These are phyloP conservation scores for Arizona elegans DNA, from an alignment of 2,113 vertebrate genomes.

Conservation along the genomic window DNA sequence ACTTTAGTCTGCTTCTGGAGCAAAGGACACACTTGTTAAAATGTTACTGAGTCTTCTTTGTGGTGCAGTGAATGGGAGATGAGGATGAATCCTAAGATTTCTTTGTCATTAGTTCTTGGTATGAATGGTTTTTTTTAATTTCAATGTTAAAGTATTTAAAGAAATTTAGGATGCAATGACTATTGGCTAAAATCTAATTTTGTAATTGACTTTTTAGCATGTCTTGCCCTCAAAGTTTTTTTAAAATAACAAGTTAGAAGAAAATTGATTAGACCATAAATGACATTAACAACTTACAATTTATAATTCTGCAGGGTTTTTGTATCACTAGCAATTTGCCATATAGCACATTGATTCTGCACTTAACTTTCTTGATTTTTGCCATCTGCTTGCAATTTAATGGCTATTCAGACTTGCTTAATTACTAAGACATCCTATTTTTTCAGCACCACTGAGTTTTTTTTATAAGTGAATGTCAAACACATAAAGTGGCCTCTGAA, in stretches of 20 bases:
- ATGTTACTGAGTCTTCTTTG: background rate
- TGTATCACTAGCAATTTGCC: background rate
- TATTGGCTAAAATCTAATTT: background rate
- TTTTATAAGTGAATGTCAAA: conserved; percentile 2
- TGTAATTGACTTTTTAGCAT: background rate
- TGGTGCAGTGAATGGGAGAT: background rate
- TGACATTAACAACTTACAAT: background rate
- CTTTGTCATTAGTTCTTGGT: background rate
- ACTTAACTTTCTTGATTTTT: background rate
- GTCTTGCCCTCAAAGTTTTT: background rate
- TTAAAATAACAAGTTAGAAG: background rate
- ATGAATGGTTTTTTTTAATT: background rate
- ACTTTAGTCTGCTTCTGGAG: background rate
- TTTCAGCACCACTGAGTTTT: background rate
- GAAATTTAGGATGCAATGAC: background rate
- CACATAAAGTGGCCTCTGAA: conserved; percentile 3
- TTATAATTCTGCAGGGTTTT: background rate
- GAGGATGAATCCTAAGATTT: background rate
- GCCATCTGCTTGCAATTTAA: conserved; percentile 7
- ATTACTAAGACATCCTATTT: conserved; percentile 3
- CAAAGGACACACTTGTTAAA: background rate
- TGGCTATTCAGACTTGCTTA: background rate
- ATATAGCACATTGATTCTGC: background rate
- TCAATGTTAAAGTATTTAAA: background rate
- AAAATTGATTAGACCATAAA: background rate